Conservation (phyloP, 23 tunicate genomes). For the Clavelina lepadiformis region DNA sequence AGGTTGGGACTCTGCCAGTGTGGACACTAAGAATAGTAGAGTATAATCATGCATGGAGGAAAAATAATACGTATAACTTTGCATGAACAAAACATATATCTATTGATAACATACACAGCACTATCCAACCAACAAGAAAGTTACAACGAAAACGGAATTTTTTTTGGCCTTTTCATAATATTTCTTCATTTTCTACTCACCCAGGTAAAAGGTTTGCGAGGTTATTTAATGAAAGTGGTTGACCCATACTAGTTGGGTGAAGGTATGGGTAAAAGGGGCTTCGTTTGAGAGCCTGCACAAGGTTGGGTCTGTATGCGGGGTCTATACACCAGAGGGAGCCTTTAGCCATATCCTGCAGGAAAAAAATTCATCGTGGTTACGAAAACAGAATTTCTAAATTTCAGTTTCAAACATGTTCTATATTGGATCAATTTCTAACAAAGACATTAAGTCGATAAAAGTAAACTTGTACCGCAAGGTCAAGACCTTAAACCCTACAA, state of each 20-base stretch:
- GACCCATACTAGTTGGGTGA: constrained; percentile 68
- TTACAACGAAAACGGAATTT: not conserved
- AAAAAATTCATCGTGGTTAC: too few species aligned
- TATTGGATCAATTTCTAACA: too few species aligned
- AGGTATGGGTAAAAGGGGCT: constrained; percentile 88
- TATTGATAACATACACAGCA: not conserved
- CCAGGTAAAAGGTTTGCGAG: constrained; percentile 88
- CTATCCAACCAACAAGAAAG: not conserved
- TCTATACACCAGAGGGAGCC: constrained; percentile 96
- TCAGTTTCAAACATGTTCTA: too few species aligned
- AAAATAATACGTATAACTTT: not conserved
- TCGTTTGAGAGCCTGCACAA: constrained; percentile 85
- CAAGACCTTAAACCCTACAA: too few species aligned
- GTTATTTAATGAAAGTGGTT: constrained; percentile 64
- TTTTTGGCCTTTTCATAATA: not conserved
- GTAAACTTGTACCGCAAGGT: too few species aligned
- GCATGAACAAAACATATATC: not conserved
- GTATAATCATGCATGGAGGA: not conserved
- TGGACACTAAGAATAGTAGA: constrained; percentile 32
- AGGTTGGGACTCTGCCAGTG: constrained; percentile 71
- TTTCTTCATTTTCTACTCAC: constrained; percentile 31
- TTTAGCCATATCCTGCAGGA: constrained; percentile 52
- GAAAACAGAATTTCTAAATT: too few species aligned
- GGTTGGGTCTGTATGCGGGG: constrained; percentile 90
- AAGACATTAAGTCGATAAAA: too few species aligned